Conservation (phyloP, 2,888 invertebrate genomes). For the Liodrosophila aerea region DNA sequence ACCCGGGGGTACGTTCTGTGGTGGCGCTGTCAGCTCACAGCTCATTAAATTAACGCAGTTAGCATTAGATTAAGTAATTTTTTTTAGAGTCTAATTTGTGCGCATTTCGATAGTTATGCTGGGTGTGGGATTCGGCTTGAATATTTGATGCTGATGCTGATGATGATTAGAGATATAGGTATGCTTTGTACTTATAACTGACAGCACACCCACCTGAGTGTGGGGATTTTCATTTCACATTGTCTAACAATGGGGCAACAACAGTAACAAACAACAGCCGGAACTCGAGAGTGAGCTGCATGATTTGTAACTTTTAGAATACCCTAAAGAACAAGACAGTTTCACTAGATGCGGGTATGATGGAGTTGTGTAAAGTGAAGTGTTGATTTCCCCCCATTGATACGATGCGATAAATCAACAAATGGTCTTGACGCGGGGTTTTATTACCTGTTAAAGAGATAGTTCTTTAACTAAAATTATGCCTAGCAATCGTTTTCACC, state of each 20-base stretch:
- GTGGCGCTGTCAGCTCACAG: conserved; percentile 47
- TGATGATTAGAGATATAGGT: conserved; percentile 20
- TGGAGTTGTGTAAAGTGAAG: not conserved
- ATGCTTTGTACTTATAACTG: conserved; percentile 29
- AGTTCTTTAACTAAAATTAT: too few relatives aligned
- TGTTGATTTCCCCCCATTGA: too few relatives aligned
- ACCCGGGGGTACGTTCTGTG: conserved; percentile 16
- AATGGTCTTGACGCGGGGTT: too few relatives aligned
- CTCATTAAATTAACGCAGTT: conserved; percentile 57
- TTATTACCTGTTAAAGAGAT: too few relatives aligned
- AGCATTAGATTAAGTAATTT: conserved; percentile 61
- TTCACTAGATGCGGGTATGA: not conserved
- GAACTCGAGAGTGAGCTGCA: conserved; percentile 59
- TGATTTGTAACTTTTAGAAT: conserved; percentile 67
- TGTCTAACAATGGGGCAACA: conserved; percentile 61
- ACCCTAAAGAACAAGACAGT: not conserved
- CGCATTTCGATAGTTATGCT: conserved; percentile 19
- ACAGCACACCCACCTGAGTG: conserved; percentile 49
- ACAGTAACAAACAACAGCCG: conserved; percentile 54
- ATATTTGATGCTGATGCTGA: conserved; percentile 47
- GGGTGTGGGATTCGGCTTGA: conserved; percentile 50
- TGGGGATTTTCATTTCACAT: conserved; percentile 61
- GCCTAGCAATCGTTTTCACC: too few relatives aligned
- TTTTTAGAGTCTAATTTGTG: conserved; percentile 31
- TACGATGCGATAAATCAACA: too few relatives aligned